These are phyloP conservation scores for Paratilapia polleni DNA, from an alignment of 2,113 vertebrate genomes.

Conservation along the genomic window DNA sequence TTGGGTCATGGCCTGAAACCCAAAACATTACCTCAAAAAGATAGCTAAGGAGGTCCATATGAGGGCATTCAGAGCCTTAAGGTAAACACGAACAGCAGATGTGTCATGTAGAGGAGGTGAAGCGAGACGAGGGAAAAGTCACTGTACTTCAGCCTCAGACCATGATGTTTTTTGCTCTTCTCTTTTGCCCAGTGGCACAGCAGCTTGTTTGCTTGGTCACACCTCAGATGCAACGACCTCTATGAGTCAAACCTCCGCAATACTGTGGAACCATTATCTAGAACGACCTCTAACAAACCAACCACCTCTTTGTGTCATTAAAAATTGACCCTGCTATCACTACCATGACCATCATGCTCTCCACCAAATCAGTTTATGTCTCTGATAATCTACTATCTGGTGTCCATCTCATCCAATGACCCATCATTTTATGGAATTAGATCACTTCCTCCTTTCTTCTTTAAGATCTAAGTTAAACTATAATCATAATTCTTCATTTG, in stretches of 20 bases:
- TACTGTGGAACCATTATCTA: constrained; percentile 18
- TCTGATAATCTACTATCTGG: constrained; percentile 55
- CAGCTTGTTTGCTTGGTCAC: constrained; percentile 38
- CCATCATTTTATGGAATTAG: constrained; percentile 8
- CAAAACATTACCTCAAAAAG: constrained; percentile 53
- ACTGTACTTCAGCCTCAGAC: constrained; percentile 29
- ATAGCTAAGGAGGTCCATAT: neutral
- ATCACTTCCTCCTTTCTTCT: neutral
- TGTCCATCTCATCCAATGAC: constrained; percentile 48
- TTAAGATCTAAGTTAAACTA: neutral
- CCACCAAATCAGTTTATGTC: constrained; percentile 9
- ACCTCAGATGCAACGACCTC: constrained; percentile 17
- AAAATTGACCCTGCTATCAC: constrained; percentile 41
- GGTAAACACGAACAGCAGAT: constrained; percentile 44
- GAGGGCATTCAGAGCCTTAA: constrained; percentile 40
- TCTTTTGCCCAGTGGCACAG: constrained; percentile 20
- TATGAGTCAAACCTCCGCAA: neutral
- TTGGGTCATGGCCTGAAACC: constrained; percentile 25
- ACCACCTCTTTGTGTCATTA: constrained; percentile 24
- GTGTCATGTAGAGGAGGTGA: constrained; percentile 44
- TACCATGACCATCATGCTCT: constrained; percentile 2
- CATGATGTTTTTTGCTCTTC: constrained; percentile 17
- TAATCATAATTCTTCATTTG: neutral
- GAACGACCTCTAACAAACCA: constrained; percentile 10
- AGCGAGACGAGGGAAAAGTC: constrained; percentile 45